Base-by-base conservation (phyloP, 2,888 invertebrate genomes). In the Polydrusus tereticollis region DNA sequence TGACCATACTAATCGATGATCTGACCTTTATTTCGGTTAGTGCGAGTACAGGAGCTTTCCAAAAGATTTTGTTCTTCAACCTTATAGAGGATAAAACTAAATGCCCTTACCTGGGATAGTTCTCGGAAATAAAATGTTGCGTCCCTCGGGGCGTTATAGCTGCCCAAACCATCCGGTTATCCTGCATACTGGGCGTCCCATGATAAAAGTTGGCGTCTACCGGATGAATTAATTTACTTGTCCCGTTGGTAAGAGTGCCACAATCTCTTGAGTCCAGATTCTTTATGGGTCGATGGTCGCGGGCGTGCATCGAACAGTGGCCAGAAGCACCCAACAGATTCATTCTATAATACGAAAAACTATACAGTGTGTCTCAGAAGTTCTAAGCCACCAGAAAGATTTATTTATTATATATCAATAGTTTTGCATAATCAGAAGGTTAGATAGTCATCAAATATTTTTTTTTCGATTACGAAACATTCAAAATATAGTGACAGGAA, bases 91-190 rank as follows among this genome's bases (percentile, higher is more conserved):
- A n/a, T n/a, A n/a, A n/a, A n/a, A n/a, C n/a, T 26, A 47, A 45
- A 16, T 3, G 21, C 2, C 6, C n/a, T 66, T 73, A 75, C 75
- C 88, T 87, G 0, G 90, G 90, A 83, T 90, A 90, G 23, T 88
- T 89, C 82, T 90, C 90, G 0, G 91, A 90, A 67, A 92, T 90
- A 82, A 92, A 94, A 84, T 94, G 94, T 20, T 93, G 88, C 0
- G 94, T 94, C 12, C 94, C 94, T 62, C 93, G 89, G 0, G 94
- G 94, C 0, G 94, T 94, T 8, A 95, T 85, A 0, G 95, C 94
- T 0, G 95, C 95, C 95, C 95, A 95, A 52, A 86, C 84, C 84
- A 85, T 84, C 18, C 85, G 80, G 72, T 86, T 86, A 69, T 85
- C 85, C 33, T 82, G 84, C 58, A 81, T 73, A 69, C 72, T 78